These are phyloP conservation scores for Eristalinus sepulchralis DNA, from an alignment of 2,888 invertebrate species.

Conservation along the genomic window DNA sequence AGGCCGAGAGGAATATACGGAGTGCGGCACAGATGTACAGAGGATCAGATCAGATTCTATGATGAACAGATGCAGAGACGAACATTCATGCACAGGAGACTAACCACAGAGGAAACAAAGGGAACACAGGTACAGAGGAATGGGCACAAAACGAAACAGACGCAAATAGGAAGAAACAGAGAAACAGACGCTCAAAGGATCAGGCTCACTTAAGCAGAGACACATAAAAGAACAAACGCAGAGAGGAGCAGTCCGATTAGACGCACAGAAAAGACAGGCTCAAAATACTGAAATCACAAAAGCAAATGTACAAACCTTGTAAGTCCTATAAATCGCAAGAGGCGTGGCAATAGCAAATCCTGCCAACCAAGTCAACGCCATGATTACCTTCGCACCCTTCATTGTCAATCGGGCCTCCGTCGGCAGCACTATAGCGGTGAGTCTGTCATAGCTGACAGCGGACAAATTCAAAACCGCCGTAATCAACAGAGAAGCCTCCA, in stretches of 20 bases:
- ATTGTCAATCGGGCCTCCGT: constrained; percentile 86
- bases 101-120: neutral
- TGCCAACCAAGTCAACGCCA: constrained; percentile 86
- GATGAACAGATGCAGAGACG: neutral
- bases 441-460: constrained; percentile 90
- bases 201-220: too few species aligned
- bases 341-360: constrained; percentile 85
- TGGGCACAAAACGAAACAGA: too few species aligned
- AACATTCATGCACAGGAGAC: neutral
- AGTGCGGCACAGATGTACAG: too few species aligned
- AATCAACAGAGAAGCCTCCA: constrained; percentile 88
- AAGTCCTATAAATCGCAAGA: constrained; percentile 84
- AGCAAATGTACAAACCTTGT: constrained; percentile 81
- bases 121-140: too few species aligned
- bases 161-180: neutral
- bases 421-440: constrained; percentile 90
- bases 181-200: too few species aligned
- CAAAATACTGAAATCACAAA: neutral
- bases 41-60: neutral
- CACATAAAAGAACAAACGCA: neutral
- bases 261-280: neutral
- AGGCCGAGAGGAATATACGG: too few species aligned
- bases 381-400: constrained; percentile 85
- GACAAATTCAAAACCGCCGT: constrained; percentile 90
- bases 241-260: too few species aligned